Percentiles rank a stretch among this genome's conserved stretches.
phyloP scores from a whole-genome alignment of 2,888 invertebrate species.

The Sphaeridia pumilis region DNA sequence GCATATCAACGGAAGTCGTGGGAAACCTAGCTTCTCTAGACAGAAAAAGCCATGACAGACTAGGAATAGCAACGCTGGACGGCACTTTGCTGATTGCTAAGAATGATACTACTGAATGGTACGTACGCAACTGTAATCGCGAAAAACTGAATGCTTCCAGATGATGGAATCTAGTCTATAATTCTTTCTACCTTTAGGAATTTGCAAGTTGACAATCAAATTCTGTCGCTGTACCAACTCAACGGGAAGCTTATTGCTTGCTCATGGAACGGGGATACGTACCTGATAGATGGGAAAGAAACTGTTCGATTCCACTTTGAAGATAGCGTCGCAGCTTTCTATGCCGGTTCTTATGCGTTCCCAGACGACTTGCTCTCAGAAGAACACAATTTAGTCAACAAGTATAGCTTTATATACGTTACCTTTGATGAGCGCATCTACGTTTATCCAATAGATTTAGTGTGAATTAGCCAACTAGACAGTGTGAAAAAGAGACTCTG shows the following conservation, averaged over 20 bases:
- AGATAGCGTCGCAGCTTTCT: constrained; percentile 49
- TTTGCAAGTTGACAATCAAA: constrained; percentile 58
- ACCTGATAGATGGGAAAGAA: constrained; percentile 57
- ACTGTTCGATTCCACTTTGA: constrained; percentile 57
- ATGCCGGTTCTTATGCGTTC: constrained; percentile 51
- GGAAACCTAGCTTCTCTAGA: constrained; percentile 47
- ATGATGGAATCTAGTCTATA: too few species aligned
- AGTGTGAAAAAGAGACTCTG: too few species aligned
- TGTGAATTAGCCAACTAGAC: too few species aligned
- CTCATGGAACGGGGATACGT: constrained; percentile 64
- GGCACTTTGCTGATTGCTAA: constrained; percentile 58
- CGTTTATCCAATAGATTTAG: constrained; percentile 25
- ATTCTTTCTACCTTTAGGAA: constrained; percentile 47
- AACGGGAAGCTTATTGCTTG: constrained; percentile 57
- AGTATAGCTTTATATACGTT: constrained; percentile 27
- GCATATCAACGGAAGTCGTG: constrained; percentile 57
- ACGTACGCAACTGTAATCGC: too few species aligned
- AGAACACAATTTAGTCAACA: constrained; percentile 12
- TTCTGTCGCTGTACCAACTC: constrained; percentile 54
- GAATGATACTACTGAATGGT: constrained; percentile 56
- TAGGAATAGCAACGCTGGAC: constrained; percentile 58
- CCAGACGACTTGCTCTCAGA: constrained; percentile 40
- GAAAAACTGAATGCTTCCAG: too few species aligned
- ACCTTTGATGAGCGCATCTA: constrained; percentile 32
- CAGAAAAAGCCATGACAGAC: constrained; percentile 42